Evolutionary conservation across 2,888 invertebrate genomes (phyloP).

Genomic region (Drosophila prostipennis): DNA sequence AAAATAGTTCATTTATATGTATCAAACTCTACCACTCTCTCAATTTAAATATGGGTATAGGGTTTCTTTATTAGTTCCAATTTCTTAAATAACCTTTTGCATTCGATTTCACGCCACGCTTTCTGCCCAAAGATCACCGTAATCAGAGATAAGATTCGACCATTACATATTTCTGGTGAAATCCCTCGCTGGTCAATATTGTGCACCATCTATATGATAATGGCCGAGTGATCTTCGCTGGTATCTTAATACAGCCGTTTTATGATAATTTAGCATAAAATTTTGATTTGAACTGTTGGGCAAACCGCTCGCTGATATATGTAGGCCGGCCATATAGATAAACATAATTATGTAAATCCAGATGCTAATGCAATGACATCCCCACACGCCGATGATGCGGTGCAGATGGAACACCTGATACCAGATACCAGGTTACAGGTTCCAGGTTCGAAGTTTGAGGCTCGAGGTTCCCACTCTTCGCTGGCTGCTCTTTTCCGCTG

Average conservation of each 20-base stretch:
- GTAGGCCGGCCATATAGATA: conserved; percentile 44
- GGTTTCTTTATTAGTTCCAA: conserved; percentile 14
- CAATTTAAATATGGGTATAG: conserved; percentile 1
- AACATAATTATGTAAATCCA: conserved; percentile 72
- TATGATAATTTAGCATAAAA: conserved; percentile 44
- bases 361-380: conserved; percentile 61
- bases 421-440: conserved; percentile 16
- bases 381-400: conserved; percentile 45
- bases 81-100: conserved; percentile 23
- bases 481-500: background rate
- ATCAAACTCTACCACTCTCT: background rate
- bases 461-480: background rate
- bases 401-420: conserved; percentile 53
- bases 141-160: conserved; percentile 28
- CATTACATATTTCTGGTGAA: conserved; percentile 30
- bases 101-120: conserved; percentile 29
- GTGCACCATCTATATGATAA: conserved; percentile 40
- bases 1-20: background rate
- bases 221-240: conserved; percentile 19
- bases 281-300: conserved; percentile 36
- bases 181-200: conserved; percentile 35
- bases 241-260: conserved; percentile 47
- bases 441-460: conserved; percentile 7
- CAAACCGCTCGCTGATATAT: conserved; percentile 49
- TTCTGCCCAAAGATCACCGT: conserved; percentile 3